Percentiles rank a stretch among this genome's conserved stretches.
Evolutionary conservation across 2,888 invertebrate species (phyloP).

Genomic region (Hirtodrosophila trivittata): DNA sequence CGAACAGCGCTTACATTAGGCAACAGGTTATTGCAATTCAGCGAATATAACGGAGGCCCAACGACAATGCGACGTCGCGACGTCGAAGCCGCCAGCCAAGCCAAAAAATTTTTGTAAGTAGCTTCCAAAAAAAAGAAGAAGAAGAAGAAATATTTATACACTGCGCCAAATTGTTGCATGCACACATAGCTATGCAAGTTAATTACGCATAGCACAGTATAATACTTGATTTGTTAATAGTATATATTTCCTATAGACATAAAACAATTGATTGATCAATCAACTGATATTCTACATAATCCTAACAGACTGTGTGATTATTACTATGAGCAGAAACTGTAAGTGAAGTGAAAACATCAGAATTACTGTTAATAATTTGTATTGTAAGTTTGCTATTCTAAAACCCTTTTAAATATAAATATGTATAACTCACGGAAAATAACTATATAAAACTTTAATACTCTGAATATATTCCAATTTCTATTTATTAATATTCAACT

Average conservation of each 20-base stretch:
- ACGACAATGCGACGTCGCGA: slow-evolving; percentile 55
- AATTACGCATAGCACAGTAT: slow-evolving; percentile 2
- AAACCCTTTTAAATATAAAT: too few species aligned
- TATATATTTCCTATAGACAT: slow-evolving; percentile 2
- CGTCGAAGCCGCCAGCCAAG: slow-evolving; percentile 23
- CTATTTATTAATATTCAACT: too few species aligned
- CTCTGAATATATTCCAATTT: too few species aligned
- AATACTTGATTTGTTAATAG: background rate
- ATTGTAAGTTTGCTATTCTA: too few species aligned
- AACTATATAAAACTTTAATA: too few species aligned
- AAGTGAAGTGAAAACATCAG: too few species aligned
- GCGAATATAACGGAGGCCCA: slow-evolving; percentile 66
- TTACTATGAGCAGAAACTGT: too few species aligned
- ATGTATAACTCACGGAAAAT: too few species aligned
- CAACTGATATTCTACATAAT: too few species aligned
- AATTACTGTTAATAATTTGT: too few species aligned
- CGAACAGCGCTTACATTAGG: slow-evolving; percentile 62
- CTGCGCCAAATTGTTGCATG: slow-evolving; percentile 56
- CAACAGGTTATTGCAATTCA: slow-evolving; percentile 81
- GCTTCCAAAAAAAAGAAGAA: slow-evolving; percentile 21
- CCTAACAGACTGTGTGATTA: too few species aligned
- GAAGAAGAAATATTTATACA: slow-evolving; percentile 74
- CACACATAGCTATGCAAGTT: slow-evolving; percentile 18
- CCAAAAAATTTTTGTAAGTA: slow-evolving; percentile 6
- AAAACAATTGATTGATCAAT: background rate